These are phyloP conservation scores for Carposina sasakii DNA, from an alignment of 1,140 invertebrate species.

Conservation along the genomic window DNA sequence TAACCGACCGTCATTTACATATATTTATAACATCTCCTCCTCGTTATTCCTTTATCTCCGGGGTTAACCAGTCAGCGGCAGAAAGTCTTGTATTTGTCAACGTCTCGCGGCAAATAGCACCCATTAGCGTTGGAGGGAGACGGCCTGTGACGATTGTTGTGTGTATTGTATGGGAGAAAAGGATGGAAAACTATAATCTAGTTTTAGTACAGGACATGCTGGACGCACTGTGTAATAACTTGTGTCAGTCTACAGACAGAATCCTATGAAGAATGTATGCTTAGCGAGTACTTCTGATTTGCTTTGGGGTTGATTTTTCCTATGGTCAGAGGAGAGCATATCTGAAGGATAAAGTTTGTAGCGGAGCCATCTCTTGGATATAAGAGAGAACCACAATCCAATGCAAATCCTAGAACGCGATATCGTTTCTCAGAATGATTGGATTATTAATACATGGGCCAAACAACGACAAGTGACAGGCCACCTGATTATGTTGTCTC, in stretches of 20 bases:
- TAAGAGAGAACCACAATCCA: no score
- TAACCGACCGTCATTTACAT: no score
- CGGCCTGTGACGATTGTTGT: conserved; percentile 37
- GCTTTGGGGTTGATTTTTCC: not conserved
- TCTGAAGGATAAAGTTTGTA: no score
- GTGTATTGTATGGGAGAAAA: not conserved
- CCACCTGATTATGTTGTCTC: no score
- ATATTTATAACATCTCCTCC: no score
- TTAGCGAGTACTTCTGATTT: not conserved
- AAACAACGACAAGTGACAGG: no score
- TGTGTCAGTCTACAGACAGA: not conserved
- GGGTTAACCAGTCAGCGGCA: conserved; percentile 51
- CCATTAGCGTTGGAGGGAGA: conserved; percentile 53
- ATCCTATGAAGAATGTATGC: not conserved
- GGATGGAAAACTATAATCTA: not conserved
- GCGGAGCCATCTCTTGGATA: no score
- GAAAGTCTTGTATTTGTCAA: conserved; percentile 55
- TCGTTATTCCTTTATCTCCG: no score
- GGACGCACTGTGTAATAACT: not conserved
- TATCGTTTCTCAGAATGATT: no score
- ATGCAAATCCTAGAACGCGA: no score
- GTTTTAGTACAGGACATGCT: not conserved
- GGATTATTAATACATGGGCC: no score
- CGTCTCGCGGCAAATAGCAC: conserved; percentile 58
- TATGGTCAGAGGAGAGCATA: no score